These are phyloP conservation scores for Synergus itoensis DNA, from an alignment of 2,888 invertebrate species.

Conservation along the genomic window DNA sequence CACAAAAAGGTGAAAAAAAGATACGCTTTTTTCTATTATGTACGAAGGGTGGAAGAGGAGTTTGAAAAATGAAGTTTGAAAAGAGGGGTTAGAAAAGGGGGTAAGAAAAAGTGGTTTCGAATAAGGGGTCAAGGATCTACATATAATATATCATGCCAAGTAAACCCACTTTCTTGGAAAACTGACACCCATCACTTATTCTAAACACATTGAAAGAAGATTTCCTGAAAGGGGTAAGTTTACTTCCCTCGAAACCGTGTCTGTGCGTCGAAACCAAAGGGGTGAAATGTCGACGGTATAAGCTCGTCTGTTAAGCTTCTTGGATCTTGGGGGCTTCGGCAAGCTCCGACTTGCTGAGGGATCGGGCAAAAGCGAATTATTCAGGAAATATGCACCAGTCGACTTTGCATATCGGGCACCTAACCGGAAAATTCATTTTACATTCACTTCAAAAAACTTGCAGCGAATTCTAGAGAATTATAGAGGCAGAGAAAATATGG, in stretches of 20 bases:
- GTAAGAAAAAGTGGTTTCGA: no score
- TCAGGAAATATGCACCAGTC: constrained; percentile 59
- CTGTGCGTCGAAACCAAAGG: constrained; percentile 41
- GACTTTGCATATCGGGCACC: constrained; percentile 58
- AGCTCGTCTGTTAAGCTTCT: constrained; percentile 58
- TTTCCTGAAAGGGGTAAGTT: constrained; percentile 20
- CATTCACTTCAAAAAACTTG: constrained; percentile 42
- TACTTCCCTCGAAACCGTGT: constrained; percentile 35
- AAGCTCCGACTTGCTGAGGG: constrained; percentile 45
- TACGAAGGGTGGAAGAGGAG: no score
- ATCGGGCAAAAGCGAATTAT: constrained; percentile 53
- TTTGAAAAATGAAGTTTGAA: no score
- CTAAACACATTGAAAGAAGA: constrained; percentile 31
- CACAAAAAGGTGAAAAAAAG: no score
- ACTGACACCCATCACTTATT: background rate
- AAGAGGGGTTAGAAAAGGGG: no score
- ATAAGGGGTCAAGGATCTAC: no score
- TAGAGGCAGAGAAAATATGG: background rate
- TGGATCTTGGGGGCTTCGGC: constrained; percentile 56
- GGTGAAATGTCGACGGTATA: constrained; percentile 51
- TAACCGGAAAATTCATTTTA: constrained; percentile 57
- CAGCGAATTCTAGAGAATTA: constrained; percentile 47
- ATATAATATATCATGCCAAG: background rate
- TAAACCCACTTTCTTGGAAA: constrained; percentile 35
- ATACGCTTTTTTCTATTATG: no score